Percentiles rank a stretch among this genome's conserved stretches.
Conservation (phyloP, 2,888 invertebrate species). For the Mythimna pallens region DNA sequence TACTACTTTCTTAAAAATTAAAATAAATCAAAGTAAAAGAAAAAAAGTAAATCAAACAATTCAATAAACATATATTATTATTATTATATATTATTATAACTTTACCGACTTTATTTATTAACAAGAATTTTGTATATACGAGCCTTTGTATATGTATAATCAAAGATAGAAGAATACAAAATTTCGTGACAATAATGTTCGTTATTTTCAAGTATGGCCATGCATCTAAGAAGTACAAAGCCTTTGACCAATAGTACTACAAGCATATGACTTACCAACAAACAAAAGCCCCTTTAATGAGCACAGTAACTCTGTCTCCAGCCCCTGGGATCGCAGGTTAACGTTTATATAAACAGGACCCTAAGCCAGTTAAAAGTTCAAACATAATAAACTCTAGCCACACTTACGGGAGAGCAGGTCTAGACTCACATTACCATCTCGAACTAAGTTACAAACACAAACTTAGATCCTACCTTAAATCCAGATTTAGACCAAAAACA, state of each 20-base stretch:
- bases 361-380: conserved; percentile 51
- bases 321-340: neutral
- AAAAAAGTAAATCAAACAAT: too few relatives aligned
- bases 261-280: neutral
- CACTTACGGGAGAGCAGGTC: conserved; percentile 43
- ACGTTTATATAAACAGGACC: conserved; percentile 22
- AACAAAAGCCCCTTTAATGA: neutral
- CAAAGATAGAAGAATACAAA: too few relatives aligned
- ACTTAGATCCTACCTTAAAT: conserved; percentile 54
- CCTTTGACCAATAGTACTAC: neutral
- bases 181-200: too few relatives aligned
- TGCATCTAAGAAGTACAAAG: too few relatives aligned
- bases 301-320: conserved; percentile 8
- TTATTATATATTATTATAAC: too few relatives aligned
- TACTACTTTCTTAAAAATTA: too few relatives aligned
- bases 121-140: too few relatives aligned
- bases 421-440: conserved; percentile 52
- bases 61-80: too few relatives aligned
- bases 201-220: too few relatives aligned
- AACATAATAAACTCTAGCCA: conserved; percentile 46
- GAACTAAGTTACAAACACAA: conserved; percentile 46
- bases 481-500: conserved; percentile 56
- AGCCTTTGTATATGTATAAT: too few relatives aligned
- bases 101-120: too few relatives aligned
- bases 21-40: too few relatives aligned